phyloP scores from a whole-genome alignment of 2,113 vertebrate genomes.

The Calidris pygmaea region DNA sequence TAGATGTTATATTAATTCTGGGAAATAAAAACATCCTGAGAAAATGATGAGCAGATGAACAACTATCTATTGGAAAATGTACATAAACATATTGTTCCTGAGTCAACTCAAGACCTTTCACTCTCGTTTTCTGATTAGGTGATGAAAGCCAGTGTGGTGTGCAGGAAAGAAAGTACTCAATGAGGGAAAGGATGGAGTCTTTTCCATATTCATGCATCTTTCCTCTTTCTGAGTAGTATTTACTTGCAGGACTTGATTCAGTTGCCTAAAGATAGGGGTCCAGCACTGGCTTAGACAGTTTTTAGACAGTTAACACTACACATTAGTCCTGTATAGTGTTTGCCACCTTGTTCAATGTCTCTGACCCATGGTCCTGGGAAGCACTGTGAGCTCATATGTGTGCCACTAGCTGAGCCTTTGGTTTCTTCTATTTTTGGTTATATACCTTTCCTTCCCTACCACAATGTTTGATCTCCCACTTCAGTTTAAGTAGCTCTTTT shows the following conservation, averaged over 20 bases:
- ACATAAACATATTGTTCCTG: neutral
- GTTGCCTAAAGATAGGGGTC: neutral
- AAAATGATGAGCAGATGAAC: neutral
- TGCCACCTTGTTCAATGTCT: neutral
- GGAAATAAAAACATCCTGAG: neutral
- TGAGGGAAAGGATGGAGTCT: neutral
- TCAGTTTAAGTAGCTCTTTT: neutral
- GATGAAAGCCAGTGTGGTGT: neutral
- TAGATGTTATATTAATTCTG: neutral
- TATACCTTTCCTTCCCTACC: neutral
- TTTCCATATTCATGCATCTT: neutral
- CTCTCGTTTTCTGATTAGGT: neutral
- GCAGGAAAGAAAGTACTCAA: neutral
- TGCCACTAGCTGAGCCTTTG: neutral
- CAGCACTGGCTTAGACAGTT: neutral
- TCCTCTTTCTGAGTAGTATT: neutral
- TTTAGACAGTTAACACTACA: neutral
- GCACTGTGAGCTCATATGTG: neutral
- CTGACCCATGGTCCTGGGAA: neutral
- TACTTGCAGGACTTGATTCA: neutral
- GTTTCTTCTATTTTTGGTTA: neutral
- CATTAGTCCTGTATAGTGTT: neutral
- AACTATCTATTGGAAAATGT: neutral
- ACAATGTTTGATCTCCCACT: neutral
- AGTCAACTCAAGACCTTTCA: neutral